Base-by-base conservation (phyloP, 2,888 invertebrate species). In the Microplitis manilae region DNA sequence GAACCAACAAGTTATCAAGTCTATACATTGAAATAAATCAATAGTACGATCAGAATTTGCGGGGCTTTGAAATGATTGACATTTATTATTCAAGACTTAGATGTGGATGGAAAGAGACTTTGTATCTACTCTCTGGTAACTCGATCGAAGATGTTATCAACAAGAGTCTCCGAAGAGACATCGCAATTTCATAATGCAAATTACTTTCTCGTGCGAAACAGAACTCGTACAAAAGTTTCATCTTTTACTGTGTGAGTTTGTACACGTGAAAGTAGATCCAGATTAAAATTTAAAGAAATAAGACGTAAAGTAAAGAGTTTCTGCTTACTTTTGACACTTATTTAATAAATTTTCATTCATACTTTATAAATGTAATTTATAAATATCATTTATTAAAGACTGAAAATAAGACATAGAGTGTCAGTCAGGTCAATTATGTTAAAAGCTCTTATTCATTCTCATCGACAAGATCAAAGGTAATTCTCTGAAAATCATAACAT, bases 101-200 rank as follows among this genome's bases (percentile, higher is more conserved):
- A 71, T 38, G 41, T 38, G 60, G 4, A 38, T 15, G 15, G 13
- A 41, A 71, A 39, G 61, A 71, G 9, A 71, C 40, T 61, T 30
- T 71, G 50, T 41, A 15, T 40, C 20, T 62, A 38, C n/a, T 61
- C 62, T 61, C 62, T 61, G 61, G 9, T 38, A 71, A 71, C 40
- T 60, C 71, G 40, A 62, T 71, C 61, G 71, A 60, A 61, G 38
- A 71, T 71, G 71, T 39, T 71, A 71, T 71, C 71, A 71, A 71
- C 71, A 38, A 39, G 9, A 41, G 38, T 62, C 61, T 71, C 71
- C 15, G 39, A 17, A 30, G 20, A 40, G 73, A 73, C 73, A 73
- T 73, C 30, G 64, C 73, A 73, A 73, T 73, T 73, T 73, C 73
- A 65, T 65, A 17, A 73, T 73, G 73, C 73, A 73, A 73, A 73